Evolutionary conservation across 2,113 vertebrate species (phyloP), one percentile per base, ranked within the genome.

Genomic region (Pseudorectes ferrugineus): DNA sequence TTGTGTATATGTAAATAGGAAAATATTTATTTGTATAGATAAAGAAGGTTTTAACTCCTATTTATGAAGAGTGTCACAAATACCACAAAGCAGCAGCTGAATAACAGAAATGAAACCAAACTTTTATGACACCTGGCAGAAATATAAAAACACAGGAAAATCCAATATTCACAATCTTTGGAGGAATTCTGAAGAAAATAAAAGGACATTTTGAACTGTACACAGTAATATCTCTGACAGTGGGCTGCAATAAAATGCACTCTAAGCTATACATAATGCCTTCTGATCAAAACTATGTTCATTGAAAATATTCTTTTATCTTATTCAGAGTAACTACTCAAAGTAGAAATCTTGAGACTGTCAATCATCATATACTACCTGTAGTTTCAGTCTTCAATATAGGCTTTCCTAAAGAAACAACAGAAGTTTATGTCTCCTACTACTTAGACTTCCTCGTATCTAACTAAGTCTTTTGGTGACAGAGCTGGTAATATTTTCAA

Each of bases 21-120:
- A 96, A 80, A 92, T 11, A 90, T 1, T 2, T 55, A 46, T 76
- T 76, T 75, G 19, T 31, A 40, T 19, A 42, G 46, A 84, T 57
- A 55, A 84, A 70, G 4, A 95, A 88, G 22, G 83, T 96, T 97
- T 91, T 23, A 94, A 85, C 33, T 90, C 59, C 28, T 66, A 66
- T 96, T 94, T 88, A 94, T 46, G 79, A 81, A 72, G 87, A 75
- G 4, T 35, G 23, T 63, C 88, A 94, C 19, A 81, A 82, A 93
- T 68, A 92, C 57, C 72, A 96, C 45, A 83, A 62, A 83, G 11
- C n/a, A 89, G 25, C 11, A 91, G 46, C 46, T 70, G 63, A 93
- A 89, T 76, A 94, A 97, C 38, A 89, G 20, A 95, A 96, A 95
- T 35, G 2, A 96, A 36, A 71, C 18, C 40, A 86, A 89, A 85